A percentile compares a stretch with the other conserved stretches of the same genome.
phyloP scores from a whole-genome alignment of 2,797 vertebrate genomes.

The Tokudaia muenninki region DNA sequence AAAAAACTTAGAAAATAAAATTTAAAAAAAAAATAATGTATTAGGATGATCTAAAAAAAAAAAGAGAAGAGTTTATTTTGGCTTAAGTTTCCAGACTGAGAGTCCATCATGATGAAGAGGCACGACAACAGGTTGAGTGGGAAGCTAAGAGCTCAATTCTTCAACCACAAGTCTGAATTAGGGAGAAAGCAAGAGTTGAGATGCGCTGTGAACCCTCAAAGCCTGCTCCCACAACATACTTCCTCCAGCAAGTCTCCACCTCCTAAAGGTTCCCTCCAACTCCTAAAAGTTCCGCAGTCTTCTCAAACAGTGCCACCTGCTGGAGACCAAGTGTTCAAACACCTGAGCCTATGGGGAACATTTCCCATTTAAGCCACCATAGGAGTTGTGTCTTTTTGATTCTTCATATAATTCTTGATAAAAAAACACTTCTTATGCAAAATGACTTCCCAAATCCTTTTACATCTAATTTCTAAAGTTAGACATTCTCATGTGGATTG shows the following conservation, averaged over 20 bases:
- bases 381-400: neutral
- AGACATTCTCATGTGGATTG: neutral
- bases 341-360: no score
- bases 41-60: no score
- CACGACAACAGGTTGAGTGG: no score
- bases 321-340: neutral
- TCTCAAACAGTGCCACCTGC: neutral
- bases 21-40: no score
- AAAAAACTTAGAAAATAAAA: no score
- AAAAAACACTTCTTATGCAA: neutral
- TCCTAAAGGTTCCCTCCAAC: neutral
- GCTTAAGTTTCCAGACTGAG: neutral
- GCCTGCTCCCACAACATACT: no score
- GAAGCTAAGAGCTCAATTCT: neutral
- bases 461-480: neutral
- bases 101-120: no score
- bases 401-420: neutral
- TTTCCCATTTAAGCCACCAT: neutral
- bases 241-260: neutral
- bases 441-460: neutral
- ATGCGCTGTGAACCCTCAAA: neutral
- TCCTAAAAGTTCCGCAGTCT: no score
- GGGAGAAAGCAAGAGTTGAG: neutral
- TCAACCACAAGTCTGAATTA: neutral
- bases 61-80: no score